Evolutionary conservation across 2,113 vertebrate species (phyloP), one percentile per base, ranked within the genome.

Genomic region (Eurypyga helias): DNA sequence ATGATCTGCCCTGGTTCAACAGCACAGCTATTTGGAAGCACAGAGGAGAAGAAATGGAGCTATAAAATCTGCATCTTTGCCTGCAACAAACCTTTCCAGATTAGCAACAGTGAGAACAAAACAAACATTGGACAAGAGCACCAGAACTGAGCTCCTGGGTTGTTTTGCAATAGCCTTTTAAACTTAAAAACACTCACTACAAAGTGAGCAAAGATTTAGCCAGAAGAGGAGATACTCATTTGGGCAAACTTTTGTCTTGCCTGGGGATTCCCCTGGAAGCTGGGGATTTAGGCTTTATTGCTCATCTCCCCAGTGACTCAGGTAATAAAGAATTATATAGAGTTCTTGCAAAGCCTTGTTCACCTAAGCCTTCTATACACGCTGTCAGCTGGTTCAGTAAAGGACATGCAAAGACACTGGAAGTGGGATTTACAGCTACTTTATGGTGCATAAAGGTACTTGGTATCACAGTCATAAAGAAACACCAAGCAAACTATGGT

Each of bases 371-470:
- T 54, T 45, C 89, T 69, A 24, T 26, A 48, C 57, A 83, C 57
- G 24, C 34, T 70, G n/a, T 61, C 57, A 54, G 60, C 49, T 79
- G 54, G 38, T 25, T 60, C 41, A 69, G 61, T 34, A 72, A 66
- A 82, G 71, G 88, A 90, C 41, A 61, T 1, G 23, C 62, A 70
- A 93, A 80, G 55, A 65, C 61, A 89, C 14, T 71, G 69, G 34
- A 92, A 81, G 46, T 41, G 33, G 75, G 73, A 91, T 97, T 96
- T 90, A 97, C 64, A 89, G 51, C 83, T 46, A n/a, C 76, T 75
- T 90, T 72, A 83, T 80, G n/a, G n/a, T n/a, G n/a, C n/a, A n/a
- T n/a, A n/a, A n/a, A n/a, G n/a, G n/a, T n/a, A n/a, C n/a, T n/a
- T n/a, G n/a, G n/a, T n/a, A n/a, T n/a, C n/a, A n/a, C n/a, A n/a